Conservation (phyloP, 2,113 vertebrate species). For the Boleophthalmus pectinirostris region DNA sequence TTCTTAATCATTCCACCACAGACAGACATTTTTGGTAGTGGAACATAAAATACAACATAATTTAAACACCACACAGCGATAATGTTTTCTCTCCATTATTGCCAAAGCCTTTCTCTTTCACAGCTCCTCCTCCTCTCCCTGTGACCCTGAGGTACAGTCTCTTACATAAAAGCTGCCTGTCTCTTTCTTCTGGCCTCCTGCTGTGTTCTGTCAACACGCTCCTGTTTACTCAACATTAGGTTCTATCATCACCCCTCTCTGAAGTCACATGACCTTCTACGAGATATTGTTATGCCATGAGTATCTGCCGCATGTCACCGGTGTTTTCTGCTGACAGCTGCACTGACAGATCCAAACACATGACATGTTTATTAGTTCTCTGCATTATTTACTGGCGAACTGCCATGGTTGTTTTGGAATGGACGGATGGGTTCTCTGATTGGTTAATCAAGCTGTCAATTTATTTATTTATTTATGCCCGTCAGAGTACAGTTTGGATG, state of each 20-base stretch:
- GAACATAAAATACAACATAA: no score
- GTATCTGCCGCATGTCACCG: neutral
- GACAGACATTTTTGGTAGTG: no score
- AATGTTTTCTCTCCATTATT: neutral
- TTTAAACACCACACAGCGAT: neutral
- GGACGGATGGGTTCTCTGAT: no score
- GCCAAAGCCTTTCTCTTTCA: neutral
- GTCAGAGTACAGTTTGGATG: no score
- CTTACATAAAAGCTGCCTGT: neutral
- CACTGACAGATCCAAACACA: neutral
- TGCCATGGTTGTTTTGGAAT: no score
- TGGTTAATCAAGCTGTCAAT: no score
- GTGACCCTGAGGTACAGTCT: neutral
- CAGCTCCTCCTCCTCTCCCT: neutral
- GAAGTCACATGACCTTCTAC: constrained; percentile 7
- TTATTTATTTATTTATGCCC: no score
- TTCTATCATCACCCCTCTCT: constrained; percentile 17
- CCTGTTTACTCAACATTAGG: constrained; percentile 27
- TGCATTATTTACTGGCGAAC: no score
- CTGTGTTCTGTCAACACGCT: constrained; percentile 37
- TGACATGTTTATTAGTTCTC: neutral
- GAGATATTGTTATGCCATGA: neutral
- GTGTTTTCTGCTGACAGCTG: neutral
- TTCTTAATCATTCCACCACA: no score
- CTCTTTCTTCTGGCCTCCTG: constrained; percentile 4